phyloP scores from a whole-genome alignment of 2,797 vertebrate genomes.

The Trachurus trachurus region DNA sequence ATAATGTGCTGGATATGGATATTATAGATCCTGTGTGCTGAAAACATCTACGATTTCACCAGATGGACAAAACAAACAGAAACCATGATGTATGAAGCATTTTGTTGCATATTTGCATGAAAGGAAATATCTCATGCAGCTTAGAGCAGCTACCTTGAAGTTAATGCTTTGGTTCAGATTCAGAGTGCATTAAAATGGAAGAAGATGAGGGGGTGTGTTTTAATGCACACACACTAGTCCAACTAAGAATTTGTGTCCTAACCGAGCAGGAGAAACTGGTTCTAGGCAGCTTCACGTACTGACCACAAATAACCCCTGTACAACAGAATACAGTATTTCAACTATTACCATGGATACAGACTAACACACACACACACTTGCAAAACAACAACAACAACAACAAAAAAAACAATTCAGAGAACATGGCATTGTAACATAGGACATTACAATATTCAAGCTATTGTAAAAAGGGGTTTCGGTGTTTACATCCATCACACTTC shows the following conservation, averaged over 20 bases:
- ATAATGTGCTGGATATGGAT: conserved; percentile 52
- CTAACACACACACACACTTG: conserved; percentile 25
- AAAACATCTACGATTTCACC: conserved; percentile 33
- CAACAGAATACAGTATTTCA: conserved; percentile 51
- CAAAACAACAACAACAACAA: neutral
- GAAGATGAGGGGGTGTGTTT: conserved; percentile 66
- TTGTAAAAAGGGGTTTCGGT: conserved; percentile 41
- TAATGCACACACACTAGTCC: conserved; percentile 63
- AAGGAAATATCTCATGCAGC: conserved; percentile 71
- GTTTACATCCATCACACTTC: conserved; percentile 32
- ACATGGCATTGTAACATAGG: conserved; percentile 34
- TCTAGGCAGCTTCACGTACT: conserved; percentile 48
- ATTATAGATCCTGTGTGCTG: conserved; percentile 8
- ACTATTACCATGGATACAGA: conserved; percentile 48
- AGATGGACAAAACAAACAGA: conserved; percentile 40
- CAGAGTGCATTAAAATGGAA: conserved; percentile 75
- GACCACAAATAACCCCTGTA: conserved; percentile 49
- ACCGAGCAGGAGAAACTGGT: conserved; percentile 44
- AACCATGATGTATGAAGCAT: conserved; percentile 38
- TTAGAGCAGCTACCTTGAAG: conserved; percentile 76
- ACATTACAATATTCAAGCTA: conserved; percentile 55
- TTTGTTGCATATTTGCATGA: conserved; percentile 82
- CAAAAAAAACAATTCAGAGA: conserved; percentile 25
- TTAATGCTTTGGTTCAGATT: conserved; percentile 81
- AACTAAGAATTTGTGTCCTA: conserved; percentile 48